Base-by-base conservation (phyloP, 2,797 vertebrate species). In the Poecilia velifera region DNA sequence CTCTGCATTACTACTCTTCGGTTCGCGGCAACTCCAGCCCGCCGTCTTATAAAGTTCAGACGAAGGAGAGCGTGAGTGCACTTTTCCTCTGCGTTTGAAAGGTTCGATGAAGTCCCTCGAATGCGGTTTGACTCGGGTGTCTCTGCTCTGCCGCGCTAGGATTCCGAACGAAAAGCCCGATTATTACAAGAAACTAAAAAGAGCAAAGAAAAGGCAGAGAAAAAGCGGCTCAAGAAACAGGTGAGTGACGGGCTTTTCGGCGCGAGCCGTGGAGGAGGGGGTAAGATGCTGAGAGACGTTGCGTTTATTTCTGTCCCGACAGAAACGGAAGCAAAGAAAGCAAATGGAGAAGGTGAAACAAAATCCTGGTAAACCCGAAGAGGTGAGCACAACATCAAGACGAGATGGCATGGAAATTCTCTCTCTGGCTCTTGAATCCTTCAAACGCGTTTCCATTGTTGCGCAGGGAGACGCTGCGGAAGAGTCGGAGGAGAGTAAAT, bases 201-300 rank as follows among this genome's bases (percentile, higher is more conserved):
- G 84, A 51, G 13, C 16, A 88, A 87, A 82, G 87, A 85, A 51
- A 94, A 91, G n/a, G 70, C 91, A 68, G 82, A 91, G 39, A 95
- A 87, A 80, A 95, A 94, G 77, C 88, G 88, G 0, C 66, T 93
- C 57, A 94, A 94, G 53, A 94, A 93, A 88, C 78, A 84, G 87
- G 94, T 91, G 46, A 9, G 28, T 62, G 22, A 8, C n/a, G 0
- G 6, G 7, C 0, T 8, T 0, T 75, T 3, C 0, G 10, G 0
- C 1, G 1, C 0, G 22, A 77, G 13, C 28, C 57, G 55, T 4
- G 34, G 5, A 22, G 22, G 6, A 55, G 36, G n/a, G n/a, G 43
- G 10, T n/a, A 1, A 53, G 22, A 55, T 12, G 62, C 31, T 6
- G 47, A 72, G 22, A 18, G 36, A 77, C 7, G 12, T 25, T 34